Base-by-base conservation (phyloP, 2,113 vertebrate genomes). In the Macroglossus sobrinus region DNA sequence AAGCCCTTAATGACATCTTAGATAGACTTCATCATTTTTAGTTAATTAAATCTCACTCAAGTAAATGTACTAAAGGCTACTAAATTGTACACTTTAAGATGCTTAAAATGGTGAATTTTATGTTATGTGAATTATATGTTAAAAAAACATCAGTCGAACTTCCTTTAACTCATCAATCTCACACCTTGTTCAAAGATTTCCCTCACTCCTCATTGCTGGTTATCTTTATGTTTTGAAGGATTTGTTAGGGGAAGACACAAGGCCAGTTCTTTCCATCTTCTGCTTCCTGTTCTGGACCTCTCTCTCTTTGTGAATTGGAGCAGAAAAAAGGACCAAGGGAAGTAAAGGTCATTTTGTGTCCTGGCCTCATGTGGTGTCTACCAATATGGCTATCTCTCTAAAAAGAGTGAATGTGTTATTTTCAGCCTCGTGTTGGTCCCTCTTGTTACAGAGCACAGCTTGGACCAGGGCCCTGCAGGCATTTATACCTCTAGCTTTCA, bases 41-140 rank as follows among this genome's bases (percentile, higher is more conserved):
- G 88, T 79, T 85, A 79, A 91, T 85, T 71, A 79, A 91, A 63
- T 79, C 72, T 95, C 80, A 79, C 43, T 35, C 55, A 71, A 45
- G 43, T 69, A 28, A 85, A 71, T 63, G 80, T 35, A 85, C 63
- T 85, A 63, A 91, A 91, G 71, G 50, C 28, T 43, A 43, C 57
- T 30, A 16, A 82, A 57, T 24, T 4, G 3, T 75, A 89, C 21
- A 74, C 53, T 22, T 85, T 53, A 33, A 55, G 71, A 43, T 13
- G 5, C 63, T 85, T 30, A 50, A 71, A 50, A 26, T 63, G 72
- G 80, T 85, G 43, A 85, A 59, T 79, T 71, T 85, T 71, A 79
- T 61, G 40, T 79, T 84, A 35, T 19, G 40, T 43, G 28, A 72
- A 61, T 81, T 81, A 72, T 55, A 45, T 64, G 45, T 76, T 57